phyloP scores from a whole-genome alignment of 1,140 invertebrate species.

The Alviniconcha marisindica region DNA sequence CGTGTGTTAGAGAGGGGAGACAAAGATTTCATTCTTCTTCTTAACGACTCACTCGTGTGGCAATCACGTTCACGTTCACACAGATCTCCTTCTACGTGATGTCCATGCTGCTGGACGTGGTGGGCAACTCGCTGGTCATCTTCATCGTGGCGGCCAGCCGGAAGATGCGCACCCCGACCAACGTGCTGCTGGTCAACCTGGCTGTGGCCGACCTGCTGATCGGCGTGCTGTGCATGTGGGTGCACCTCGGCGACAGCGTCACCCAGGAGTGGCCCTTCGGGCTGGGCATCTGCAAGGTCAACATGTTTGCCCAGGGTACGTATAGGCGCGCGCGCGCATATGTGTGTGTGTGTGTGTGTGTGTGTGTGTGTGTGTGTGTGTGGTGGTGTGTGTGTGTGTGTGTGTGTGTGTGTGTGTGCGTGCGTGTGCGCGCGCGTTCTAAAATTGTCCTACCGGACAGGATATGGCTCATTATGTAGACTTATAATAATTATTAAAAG shows the following conservation, averaged over 20 bases:
- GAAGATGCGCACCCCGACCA: conserved; percentile 77
- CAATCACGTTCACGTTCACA: too few species aligned
- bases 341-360: neutral
- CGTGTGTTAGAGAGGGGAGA: too few species aligned
- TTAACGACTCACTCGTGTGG: too few species aligned
- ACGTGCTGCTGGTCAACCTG: conserved; percentile 94
- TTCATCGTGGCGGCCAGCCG: conserved; percentile 54
- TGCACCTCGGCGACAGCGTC: conserved; percentile 73
- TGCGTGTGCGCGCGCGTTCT: neutral
- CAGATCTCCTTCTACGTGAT: conserved; percentile 60
- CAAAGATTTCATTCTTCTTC: too few species aligned
- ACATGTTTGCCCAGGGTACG: conserved; percentile 77
- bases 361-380: neutral
- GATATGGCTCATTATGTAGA: too few species aligned
- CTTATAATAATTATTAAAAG: too few species aligned
- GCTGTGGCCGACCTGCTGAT: conserved; percentile 92
- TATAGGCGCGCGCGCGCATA: neutral
- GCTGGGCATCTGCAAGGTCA: conserved; percentile 76
- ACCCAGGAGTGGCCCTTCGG: conserved; percentile 72
- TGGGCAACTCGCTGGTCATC: conserved; percentile 63
- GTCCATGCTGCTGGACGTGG: conserved; percentile 58
- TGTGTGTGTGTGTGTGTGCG: too few species aligned
- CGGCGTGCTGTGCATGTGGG: conserved; percentile 78
- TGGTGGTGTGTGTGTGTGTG: too few species aligned
- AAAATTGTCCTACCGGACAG: too few species aligned